Conservation (phyloP, 1,140 invertebrate genomes). For the Macrocentrus cingulum region DNA sequence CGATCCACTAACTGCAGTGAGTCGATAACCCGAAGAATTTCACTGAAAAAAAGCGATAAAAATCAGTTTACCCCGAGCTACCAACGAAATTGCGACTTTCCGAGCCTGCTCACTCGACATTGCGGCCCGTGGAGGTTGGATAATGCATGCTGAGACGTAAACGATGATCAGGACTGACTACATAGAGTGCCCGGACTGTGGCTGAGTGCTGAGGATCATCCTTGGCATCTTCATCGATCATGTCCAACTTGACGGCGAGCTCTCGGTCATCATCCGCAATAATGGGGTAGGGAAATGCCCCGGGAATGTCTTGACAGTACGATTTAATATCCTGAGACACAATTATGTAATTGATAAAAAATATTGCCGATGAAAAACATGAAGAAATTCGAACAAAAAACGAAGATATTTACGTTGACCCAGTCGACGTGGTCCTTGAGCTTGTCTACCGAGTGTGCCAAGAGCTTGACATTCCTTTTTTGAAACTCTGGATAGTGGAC, state of each 20-base stretch:
- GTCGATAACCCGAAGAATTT: slow-evolving; percentile 86
- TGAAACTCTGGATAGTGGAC: slow-evolving; percentile 75
- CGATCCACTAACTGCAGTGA: slow-evolving; percentile 81
- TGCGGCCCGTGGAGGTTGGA: slow-evolving; percentile 87
- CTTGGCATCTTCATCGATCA: slow-evolving; percentile 73
- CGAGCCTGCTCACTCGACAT: slow-evolving; percentile 91
- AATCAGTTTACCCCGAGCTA: background rate
- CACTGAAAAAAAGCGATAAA: slow-evolving; percentile 62
- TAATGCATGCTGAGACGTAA: slow-evolving; percentile 86
- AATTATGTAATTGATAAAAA: slow-evolving; percentile 21
- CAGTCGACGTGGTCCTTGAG: slow-evolving; percentile 78
- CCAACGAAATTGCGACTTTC: no score
- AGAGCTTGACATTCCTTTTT: slow-evolving; percentile 78
- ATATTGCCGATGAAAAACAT: slow-evolving; percentile 12
- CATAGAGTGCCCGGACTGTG: slow-evolving; percentile 83
- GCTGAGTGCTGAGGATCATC: slow-evolving; percentile 70
- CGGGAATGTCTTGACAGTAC: slow-evolving; percentile 69
- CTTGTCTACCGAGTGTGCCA: slow-evolving; percentile 86
- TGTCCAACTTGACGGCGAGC: slow-evolving; percentile 78
- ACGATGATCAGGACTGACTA: slow-evolving; percentile 85
- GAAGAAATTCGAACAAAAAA: slow-evolving; percentile 19
- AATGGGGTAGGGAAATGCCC: slow-evolving; percentile 82
- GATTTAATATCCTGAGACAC: slow-evolving; percentile 71
- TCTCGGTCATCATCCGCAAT: slow-evolving; percentile 80
- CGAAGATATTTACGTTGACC: slow-evolving; percentile 65